Percentiles rank a stretch among this genome's conserved stretches.
phyloP scores from a whole-genome alignment of 1,140 invertebrate genomes.

The Saxidomus purpurata region DNA sequence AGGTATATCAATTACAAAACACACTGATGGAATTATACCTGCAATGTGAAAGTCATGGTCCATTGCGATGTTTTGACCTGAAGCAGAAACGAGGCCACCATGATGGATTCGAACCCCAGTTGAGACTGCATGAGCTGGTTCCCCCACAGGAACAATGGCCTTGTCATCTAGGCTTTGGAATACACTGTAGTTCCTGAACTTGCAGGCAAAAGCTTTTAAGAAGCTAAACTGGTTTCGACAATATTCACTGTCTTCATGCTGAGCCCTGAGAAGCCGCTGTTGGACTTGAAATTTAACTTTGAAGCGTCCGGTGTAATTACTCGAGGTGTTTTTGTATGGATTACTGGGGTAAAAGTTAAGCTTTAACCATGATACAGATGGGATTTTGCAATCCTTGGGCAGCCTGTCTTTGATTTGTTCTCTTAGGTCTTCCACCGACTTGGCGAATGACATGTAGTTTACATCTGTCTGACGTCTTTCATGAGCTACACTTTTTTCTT shows the following conservation, averaged over 20 bases:
- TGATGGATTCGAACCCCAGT: background rate
- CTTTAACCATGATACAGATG: conserved; percentile 39
- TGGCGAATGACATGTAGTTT: conserved; percentile 57
- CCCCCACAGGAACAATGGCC: background rate
- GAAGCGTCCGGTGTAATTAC: conserved; percentile 32
- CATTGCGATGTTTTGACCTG: background rate
- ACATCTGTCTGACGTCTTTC: conserved; percentile 4
- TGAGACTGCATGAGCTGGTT: background rate
- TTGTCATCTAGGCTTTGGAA: conserved; percentile 9
- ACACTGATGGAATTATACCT: background rate
- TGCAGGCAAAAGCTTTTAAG: background rate
- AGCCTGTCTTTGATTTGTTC: conserved; percentile 47
- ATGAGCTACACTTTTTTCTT: conserved; percentile 32
- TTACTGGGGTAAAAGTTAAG: conserved; percentile 37
- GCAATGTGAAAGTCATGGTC: conserved; percentile 3
- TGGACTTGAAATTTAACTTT: conserved; percentile 36
- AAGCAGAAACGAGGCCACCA: background rate
- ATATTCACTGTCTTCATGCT: conserved; percentile 50
- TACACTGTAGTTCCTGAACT: background rate
- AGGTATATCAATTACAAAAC: background rate
- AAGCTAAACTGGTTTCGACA: too few species aligned
- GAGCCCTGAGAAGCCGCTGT: conserved; percentile 30
- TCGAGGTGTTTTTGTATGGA: conserved; percentile 10
- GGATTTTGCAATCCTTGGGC: conserved; percentile 16
- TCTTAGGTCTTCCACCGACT: conserved; percentile 24